Conservation (phyloP, 2,113 vertebrate genomes). For the Henicopernis longicauda region DNA sequence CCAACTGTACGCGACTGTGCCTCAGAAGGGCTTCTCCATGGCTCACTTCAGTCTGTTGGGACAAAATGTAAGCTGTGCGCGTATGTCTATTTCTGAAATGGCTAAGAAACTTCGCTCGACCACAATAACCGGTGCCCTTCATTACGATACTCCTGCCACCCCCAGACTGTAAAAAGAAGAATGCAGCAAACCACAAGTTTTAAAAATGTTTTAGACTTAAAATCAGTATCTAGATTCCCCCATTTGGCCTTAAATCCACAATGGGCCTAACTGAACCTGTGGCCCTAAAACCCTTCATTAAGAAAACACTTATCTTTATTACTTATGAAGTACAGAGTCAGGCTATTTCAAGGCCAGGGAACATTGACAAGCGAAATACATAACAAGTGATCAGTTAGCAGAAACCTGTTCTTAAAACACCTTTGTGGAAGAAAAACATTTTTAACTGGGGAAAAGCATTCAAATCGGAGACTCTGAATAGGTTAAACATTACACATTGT, state of each 20-base stretch:
- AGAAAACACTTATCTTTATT: background rate
- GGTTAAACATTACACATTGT: background rate
- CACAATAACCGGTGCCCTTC: background rate
- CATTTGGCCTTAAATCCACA: background rate
- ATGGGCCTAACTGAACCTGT: background rate
- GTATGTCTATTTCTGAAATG: rapidly evolving
- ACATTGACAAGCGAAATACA: background rate
- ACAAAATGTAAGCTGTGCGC: rapidly evolving
- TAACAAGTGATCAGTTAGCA: background rate
- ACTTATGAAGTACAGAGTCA: background rate
- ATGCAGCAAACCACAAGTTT: background rate
- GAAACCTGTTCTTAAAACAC: background rate
- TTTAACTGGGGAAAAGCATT: background rate
- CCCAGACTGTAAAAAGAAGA: background rate
- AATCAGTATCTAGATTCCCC: background rate
- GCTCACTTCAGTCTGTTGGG: background rate
- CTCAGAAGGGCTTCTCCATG: background rate
- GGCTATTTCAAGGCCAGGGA: background rate
- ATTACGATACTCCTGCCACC: rapidly evolving
- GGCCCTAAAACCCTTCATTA: background rate
- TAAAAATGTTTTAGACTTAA: background rate
- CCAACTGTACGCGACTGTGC: background rate
- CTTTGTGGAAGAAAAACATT: background rate
- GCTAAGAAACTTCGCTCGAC: rapidly evolving
- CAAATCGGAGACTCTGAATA: background rate